Conservation (phyloP, 1,140 invertebrate genomes). For the Aphis craccivora region DNA sequence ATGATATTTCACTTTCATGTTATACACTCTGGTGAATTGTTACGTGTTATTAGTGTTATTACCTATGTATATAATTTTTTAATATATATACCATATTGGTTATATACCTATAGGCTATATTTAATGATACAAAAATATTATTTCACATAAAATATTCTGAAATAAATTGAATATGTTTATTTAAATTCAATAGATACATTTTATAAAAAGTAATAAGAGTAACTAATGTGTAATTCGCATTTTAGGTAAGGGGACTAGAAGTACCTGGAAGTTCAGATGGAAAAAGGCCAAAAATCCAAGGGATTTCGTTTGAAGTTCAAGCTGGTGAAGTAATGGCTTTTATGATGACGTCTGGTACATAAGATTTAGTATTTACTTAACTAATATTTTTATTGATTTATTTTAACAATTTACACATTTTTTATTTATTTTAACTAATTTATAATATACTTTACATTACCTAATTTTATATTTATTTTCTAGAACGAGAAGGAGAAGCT, state of each 20-base stretch:
- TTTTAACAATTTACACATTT: not conserved
- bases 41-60: not conserved
- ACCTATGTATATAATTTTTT: not conserved
- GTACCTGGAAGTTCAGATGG: constrained; percentile 67
- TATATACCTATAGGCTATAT: not conserved
- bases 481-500: constrained; percentile 78
- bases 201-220: not conserved
- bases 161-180: not conserved
- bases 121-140: not conserved
- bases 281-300: constrained; percentile 69
- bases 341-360: constrained; percentile 77
- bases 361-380: not conserved
- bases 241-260: constrained; percentile 68
- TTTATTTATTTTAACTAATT: not conserved
- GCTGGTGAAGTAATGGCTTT: constrained; percentile 90
- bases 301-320: constrained; percentile 81
- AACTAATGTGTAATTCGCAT: constrained; percentile 20
- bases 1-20: not conserved
- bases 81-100: not conserved
- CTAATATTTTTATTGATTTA: not conserved
- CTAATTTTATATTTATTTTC: constrained; percentile 37
- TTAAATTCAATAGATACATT: not conserved
- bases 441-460: not conserved
- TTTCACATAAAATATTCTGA: not conserved
- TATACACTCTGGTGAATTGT: not conserved